Evolutionary conservation across 2,797 vertebrate genomes (phyloP), one percentile per base, ranked within the genome.

Genomic region (Pitangus sulphuratus): DNA sequence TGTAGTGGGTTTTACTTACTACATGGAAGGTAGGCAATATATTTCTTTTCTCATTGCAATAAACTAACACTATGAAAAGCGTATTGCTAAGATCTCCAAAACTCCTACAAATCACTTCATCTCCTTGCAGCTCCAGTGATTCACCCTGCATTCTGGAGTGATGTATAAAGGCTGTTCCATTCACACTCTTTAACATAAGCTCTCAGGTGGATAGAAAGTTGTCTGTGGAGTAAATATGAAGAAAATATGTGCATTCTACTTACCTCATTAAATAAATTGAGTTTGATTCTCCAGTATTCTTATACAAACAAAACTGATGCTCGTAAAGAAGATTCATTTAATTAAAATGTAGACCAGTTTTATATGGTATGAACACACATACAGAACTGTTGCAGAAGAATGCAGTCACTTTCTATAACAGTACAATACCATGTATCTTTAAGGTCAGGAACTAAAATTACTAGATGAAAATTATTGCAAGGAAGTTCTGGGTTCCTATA

Each of bases 311-410:
- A 79, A 71, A 35, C 15, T 50, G 37, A 3, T n/a, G 8, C 26
- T 68, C 54, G 25, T 58, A 68, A 76, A 60, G 6, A 60, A 22
- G 37, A 6, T 51, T 60, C 0, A 8, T 76, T 64, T 72, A 45
- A 54, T 42, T 64, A 15, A 65, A 48, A 40, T 33, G 22, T 35
- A 31, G n/a, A 51, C 25, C 11, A 35, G 6, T 54, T 76, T 60
- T 40, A 25, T 40, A 20, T 6, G 4, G 7, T 61, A 45, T 0
- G 1, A 76, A 53, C 4, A 14, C 18, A 66, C 1, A 9, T n/a
- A 33, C 44, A 75, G 37, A 71, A 76, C 21, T 28, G 21, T 79
- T 84, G 37, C 42, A 65, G 58, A 83, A 40, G 28, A 86, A 61
- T 33, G 26, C 13, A 53, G 17, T 28, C 22, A 57, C 18, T 48